phyloP scores from a whole-genome alignment of 92 coral and sea anemone species.

The Montipora capitata region DNA sequence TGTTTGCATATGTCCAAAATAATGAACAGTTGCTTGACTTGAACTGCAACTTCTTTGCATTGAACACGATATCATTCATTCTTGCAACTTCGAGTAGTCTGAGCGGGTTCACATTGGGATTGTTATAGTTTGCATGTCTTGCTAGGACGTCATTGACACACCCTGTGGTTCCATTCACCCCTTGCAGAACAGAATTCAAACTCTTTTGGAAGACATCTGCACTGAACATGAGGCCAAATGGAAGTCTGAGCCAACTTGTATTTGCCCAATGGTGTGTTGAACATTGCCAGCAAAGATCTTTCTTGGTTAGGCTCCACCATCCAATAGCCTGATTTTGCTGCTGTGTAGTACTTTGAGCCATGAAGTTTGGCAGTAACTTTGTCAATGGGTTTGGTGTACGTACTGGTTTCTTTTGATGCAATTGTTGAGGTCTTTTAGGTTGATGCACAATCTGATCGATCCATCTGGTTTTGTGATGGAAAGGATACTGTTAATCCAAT shows the following conservation, averaged over 20 bases:
- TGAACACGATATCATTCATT: slow-evolving; percentile 1
- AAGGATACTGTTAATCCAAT: slow-evolving; percentile 14
- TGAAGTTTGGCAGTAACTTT: slow-evolving; percentile 21
- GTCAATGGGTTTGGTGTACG: neutral
- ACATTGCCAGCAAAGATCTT: neutral
- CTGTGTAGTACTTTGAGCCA: slow-evolving; percentile 5
- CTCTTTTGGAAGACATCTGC: slow-evolving; percentile 29
- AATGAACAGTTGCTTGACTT: slow-evolving; percentile 5
- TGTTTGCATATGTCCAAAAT: neutral
- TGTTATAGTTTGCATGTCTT: slow-evolving; percentile 5
- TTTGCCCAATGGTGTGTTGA: slow-evolving; percentile 19
- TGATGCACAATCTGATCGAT: slow-evolving; percentile 68
- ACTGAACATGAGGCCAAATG: slow-evolving; percentile 17
- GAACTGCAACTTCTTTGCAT: slow-evolving; percentile 16
- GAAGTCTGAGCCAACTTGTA: slow-evolving; percentile 27
- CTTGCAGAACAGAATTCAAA: slow-evolving; percentile 2
- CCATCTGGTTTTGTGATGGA: slow-evolving; percentile 33
- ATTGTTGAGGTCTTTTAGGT: slow-evolving; percentile 67
- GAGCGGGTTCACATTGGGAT: slow-evolving; percentile 5
- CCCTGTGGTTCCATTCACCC: slow-evolving; percentile 15
- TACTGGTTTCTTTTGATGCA: slow-evolving; percentile 16
- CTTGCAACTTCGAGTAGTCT: slow-evolving; percentile 7
- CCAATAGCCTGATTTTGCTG: slow-evolving; percentile 7
- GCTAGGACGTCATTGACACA: slow-evolving; percentile 13
- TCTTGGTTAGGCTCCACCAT: slow-evolving; percentile 7